Conservation (phyloP, 1,140 invertebrate species). For the Drosophila tristis region DNA sequence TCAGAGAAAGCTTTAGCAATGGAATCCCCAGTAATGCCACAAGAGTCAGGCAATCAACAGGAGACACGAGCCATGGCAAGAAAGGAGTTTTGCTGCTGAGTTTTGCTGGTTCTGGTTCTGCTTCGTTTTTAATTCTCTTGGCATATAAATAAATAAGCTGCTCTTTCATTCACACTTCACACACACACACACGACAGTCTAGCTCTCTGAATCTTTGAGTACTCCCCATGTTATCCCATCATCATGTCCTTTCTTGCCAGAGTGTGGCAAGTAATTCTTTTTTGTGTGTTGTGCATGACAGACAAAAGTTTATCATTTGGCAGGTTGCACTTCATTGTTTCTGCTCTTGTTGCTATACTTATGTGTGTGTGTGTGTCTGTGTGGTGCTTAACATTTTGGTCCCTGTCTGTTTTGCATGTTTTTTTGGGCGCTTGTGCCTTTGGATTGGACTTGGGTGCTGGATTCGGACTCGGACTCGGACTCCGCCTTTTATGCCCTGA, state of each 20-base stretch:
- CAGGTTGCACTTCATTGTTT: constrained; percentile 74
- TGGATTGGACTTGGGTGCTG: constrained; percentile 4
- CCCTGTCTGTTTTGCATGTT: constrained; percentile 66
- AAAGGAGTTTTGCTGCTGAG: too few species aligned
- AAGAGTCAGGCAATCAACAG: constrained; percentile 19
- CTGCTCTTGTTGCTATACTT: constrained; percentile 17
- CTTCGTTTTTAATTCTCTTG: constrained; percentile 28
- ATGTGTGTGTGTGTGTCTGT: constrained; percentile 21
- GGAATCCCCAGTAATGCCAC: too few species aligned
- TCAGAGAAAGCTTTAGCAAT: too few species aligned
- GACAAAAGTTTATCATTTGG: constrained; percentile 80
- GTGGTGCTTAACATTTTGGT: constrained; percentile 33
- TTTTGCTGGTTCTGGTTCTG: constrained; percentile 2
- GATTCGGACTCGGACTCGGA: neutral
- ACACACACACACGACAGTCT: constrained; percentile 9
- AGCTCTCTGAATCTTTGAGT: neutral
- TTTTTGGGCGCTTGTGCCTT: constrained; percentile 40
- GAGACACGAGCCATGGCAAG: neutral
- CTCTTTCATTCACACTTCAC: constrained; percentile 38
- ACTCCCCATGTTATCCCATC: constrained; percentile 45
- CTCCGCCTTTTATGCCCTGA: constrained; percentile 47
- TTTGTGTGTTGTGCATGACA: constrained; percentile 44
- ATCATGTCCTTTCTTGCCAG: constrained; percentile 31
- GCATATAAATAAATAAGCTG: constrained; percentile 40
- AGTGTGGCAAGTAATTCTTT: constrained; percentile 63